Evolutionary conservation across 2,113 vertebrate species (phyloP), one percentile per base, ranked within the genome.

Genomic region (Chionis minor): DNA sequence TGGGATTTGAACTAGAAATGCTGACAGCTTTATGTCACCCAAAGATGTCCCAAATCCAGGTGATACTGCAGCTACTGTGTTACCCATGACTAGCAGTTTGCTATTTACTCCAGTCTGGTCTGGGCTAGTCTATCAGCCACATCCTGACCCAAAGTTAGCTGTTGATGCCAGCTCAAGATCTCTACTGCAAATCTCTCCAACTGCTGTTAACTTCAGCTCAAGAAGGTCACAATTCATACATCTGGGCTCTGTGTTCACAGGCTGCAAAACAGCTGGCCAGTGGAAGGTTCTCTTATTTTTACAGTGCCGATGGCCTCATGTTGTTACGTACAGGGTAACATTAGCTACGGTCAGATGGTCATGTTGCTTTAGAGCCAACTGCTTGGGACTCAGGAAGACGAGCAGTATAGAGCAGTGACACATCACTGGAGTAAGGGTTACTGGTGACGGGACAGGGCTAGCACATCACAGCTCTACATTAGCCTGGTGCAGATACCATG

Each of bases 301-400:
- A 30, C 62, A 73, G 67, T 17, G 67, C 81, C n/a, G 61, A 86
- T 7, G 6, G 44, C 51, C 70, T 79, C 3, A 1, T 27, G 23
- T 66, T 67, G 38, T 69, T 42, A 38, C 0, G 0, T 14, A 56
- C 52, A 52, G 32, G 51, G 9, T 0, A 84, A 30, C 6, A 74
- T 12, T 1, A 92, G 51, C 30, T 44, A 35, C 47, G 54, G 45
- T 42, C 7, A 56, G 62, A 82, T 42, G 24, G 83, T 13, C 4
- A 4, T 16, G 23, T 33, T 78, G 72, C 45, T 80, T 45, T 38
- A 78, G 18, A 94, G 79, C 66, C 71, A 77, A 30, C 51, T 88
- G 67, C 42, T 14, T 27, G 7, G n/a, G n/a, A 63, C 70, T 77
- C 70, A n/a, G 21, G 72, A 89, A 62, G 51, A 77, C 27, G 16